phyloP scores from a whole-genome alignment of 2,888 invertebrate genomes.

The Cremastinae sp. region DNA sequence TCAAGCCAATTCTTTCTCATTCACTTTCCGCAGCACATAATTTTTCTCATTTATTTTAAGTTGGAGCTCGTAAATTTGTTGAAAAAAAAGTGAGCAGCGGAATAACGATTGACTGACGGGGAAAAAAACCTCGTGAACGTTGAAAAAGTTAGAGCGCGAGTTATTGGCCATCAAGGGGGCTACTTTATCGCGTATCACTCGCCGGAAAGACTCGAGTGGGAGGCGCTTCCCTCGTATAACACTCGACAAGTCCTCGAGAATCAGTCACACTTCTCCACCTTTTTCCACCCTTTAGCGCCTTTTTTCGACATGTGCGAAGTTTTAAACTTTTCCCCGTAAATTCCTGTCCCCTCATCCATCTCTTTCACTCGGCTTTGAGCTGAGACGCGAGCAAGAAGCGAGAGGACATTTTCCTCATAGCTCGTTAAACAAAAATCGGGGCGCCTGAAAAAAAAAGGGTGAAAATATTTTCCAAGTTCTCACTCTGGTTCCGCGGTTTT shows the following conservation, averaged over 20 bases:
- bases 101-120: not conserved
- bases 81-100: not conserved
- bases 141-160: conserved; percentile 30
- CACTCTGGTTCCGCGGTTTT: no score
- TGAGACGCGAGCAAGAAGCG: not conserved
- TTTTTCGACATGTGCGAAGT: conserved; percentile 4
- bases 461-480: no score
- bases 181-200: conserved; percentile 60
- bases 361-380: not conserved
- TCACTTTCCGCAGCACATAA: no score
- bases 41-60: no score
- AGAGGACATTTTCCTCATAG: not conserved
- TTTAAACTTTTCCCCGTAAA: conserved; percentile 4
- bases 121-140: not conserved
- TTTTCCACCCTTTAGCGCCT: conserved; percentile 28
- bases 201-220: conserved; percentile 17
- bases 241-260: conserved; percentile 11
- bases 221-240: conserved; percentile 15
- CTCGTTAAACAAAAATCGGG: not conserved
- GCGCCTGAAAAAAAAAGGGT: no score
- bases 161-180: conserved; percentile 61
- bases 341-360: not conserved
- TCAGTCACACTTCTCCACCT: conserved; percentile 35
- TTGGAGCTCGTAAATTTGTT: not conserved
- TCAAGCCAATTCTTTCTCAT: no score